Evolutionary conservation across 2,888 invertebrate species (phyloP).

Genomic region (Saturnia pavonia): DNA sequence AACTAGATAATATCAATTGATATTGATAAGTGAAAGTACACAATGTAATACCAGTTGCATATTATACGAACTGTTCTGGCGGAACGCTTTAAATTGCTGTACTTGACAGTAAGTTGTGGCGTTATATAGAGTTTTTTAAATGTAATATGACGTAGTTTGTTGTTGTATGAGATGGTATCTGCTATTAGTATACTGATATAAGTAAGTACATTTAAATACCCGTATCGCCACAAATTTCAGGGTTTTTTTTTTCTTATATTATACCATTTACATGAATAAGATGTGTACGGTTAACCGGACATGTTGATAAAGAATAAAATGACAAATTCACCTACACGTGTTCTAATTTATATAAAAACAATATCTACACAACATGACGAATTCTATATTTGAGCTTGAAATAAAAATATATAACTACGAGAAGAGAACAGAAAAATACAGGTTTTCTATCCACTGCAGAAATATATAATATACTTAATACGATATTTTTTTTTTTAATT

Average conservation of each 20-base stretch:
- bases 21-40: constrained; percentile 22
- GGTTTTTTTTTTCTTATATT: too few relatives aligned
- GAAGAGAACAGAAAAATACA: background rate
- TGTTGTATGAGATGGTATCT: background rate
- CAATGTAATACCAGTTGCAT: constrained; percentile 2
- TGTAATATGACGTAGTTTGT: background rate
- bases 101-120: background rate
- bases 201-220: background rate
- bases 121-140: background rate
- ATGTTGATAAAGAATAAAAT: too few relatives aligned
- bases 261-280: too few relatives aligned
- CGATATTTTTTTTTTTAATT: too few relatives aligned
- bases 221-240: too few relatives aligned
- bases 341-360: too few relatives aligned
- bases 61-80: background rate
- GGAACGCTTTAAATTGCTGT: background rate
- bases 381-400: background rate
- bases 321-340: too few relatives aligned
- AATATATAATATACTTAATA: background rate
- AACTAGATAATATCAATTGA: constrained; percentile 15
- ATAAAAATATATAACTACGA: background rate
- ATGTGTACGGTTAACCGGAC: too few relatives aligned
- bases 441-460: background rate
- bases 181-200: background rate
- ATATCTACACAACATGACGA: background rate